Evolutionary conservation across 2,113 vertebrate genomes (phyloP), one percentile per base, ranked within the genome.

Genomic region (Mesembrinibis cayennensis): DNA sequence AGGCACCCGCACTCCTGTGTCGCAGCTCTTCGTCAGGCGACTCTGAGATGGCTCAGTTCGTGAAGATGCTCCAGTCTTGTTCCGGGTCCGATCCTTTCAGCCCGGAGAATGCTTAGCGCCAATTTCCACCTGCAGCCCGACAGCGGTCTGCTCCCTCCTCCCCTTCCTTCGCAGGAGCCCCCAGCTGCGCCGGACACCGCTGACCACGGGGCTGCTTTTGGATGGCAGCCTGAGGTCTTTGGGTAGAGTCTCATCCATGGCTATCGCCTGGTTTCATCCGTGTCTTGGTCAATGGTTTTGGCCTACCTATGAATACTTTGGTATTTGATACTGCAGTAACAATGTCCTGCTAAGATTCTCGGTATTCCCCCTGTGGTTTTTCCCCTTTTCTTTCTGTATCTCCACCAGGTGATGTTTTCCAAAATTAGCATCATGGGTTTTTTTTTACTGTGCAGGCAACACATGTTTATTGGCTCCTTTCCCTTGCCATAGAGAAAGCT

Each of bases 41-140:
- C 40, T 70, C 61, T 1, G 5, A 40, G 18, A 30, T 71, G 1
- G 0, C 71, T 90, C 22, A 1, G 0, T 42, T 32, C 1, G 2
- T 63, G 47, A 50, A 40, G n/a, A 38, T 2, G 0, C 36, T 69
- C 36, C 8, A 19, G 36, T 44, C 36, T 45, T 83, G 55, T 63
- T 71, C 52, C 1, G 14, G 16, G 69, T 38, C 9, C 1, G 2
- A 25, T 62, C 49, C 59, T 78, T 82, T 49, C 63, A 85, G 14
- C 34, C 34, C 2, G 19, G 53, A 52, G 44, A 30, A 53, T 5
- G 23, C 36, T 67, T 49, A 22, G 22, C 11, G 3, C 69, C 36
- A 36, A 16, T 88, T 73, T 84, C 52, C 16, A 5, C 10, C 50
- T 58, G 45, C 49, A 62, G 55, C 44, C 44, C 1, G 2, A 14